These are phyloP conservation scores for Rhea americana DNA, from an alignment of 2,113 vertebrate species.

Conservation along the genomic window DNA sequence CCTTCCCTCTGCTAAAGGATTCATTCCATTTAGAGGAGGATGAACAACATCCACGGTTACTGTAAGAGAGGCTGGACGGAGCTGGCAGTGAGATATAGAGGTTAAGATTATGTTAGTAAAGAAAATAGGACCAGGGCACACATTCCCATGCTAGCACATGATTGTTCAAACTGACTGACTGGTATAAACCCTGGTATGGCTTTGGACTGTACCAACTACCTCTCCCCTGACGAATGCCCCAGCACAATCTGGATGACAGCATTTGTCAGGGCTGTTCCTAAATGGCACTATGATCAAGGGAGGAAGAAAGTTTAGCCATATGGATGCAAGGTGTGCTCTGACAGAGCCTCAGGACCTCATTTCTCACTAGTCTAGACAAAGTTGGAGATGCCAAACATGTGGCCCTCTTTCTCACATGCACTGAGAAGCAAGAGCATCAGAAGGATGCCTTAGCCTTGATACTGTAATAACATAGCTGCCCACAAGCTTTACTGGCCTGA, in stretches of 20 bases:
- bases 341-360: not conserved
- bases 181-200: not conserved
- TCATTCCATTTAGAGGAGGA: not conserved
- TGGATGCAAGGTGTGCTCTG: not conserved
- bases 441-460: not conserved
- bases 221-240: not conserved
- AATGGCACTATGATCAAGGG: fast-evolving
- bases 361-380: not conserved
- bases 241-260: not conserved
- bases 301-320: not conserved
- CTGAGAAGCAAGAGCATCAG: not conserved
- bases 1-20: not conserved
- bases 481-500: not conserved
- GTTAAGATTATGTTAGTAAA: not conserved
- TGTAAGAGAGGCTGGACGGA: not conserved
- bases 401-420: not conserved
- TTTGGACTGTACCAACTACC: not conserved
- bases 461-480: not conserved
- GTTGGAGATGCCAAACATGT: not conserved
- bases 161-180: not conserved
- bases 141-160: not conserved
- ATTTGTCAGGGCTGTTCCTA: not conserved
- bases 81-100: not conserved
- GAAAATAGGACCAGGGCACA: not conserved
- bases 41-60: not conserved